Conservation (phyloP, 2,797 vertebrate species). For the Gephyroberyx darwinii region DNA sequence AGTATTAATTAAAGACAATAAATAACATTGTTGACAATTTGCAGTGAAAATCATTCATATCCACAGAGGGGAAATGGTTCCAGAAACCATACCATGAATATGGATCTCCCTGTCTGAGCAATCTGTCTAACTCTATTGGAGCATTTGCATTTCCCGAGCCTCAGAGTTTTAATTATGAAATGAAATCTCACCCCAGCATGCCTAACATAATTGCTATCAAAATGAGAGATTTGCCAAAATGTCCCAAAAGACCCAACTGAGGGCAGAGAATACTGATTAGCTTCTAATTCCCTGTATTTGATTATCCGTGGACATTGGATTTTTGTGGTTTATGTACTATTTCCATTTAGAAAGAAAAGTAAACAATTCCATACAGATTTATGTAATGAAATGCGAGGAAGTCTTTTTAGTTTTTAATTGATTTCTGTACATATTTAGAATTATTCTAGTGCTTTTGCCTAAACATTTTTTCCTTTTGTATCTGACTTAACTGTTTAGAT, state of each 20-base stretch:
- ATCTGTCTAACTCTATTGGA: conserved; percentile 30
- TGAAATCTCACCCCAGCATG: conserved; percentile 52
- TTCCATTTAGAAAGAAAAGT: conserved; percentile 9
- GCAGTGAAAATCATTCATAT: conserved; percentile 11
- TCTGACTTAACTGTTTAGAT: background rate
- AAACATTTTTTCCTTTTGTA: background rate
- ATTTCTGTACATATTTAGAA: background rate
- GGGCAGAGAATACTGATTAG: conserved; percentile 33
- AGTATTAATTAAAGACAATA: conserved; percentile 4
- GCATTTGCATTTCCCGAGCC: conserved; percentile 67
- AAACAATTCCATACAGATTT: background rate
- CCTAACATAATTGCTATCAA: conserved; percentile 59
- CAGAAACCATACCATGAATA: conserved; percentile 50
- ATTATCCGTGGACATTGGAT: conserved; percentile 9
- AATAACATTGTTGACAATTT: conserved; percentile 21
- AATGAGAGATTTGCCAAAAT: conserved; percentile 60
- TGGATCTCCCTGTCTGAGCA: conserved; percentile 47
- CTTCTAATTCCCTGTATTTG: conserved; percentile 20
- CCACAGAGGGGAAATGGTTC: conserved; percentile 9
- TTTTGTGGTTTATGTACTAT: background rate
- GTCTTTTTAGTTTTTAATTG: background rate
- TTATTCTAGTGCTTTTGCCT: background rate
- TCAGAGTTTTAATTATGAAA: conserved; percentile 62
- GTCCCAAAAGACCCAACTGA: conserved; percentile 56
- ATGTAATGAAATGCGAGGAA: background rate